Percentiles rank a stretch among this genome's conserved stretches.
These are phyloP conservation scores for Corvus moneduloides DNA, from an alignment of 2,113 vertebrate genomes.

Conservation along the genomic window DNA sequence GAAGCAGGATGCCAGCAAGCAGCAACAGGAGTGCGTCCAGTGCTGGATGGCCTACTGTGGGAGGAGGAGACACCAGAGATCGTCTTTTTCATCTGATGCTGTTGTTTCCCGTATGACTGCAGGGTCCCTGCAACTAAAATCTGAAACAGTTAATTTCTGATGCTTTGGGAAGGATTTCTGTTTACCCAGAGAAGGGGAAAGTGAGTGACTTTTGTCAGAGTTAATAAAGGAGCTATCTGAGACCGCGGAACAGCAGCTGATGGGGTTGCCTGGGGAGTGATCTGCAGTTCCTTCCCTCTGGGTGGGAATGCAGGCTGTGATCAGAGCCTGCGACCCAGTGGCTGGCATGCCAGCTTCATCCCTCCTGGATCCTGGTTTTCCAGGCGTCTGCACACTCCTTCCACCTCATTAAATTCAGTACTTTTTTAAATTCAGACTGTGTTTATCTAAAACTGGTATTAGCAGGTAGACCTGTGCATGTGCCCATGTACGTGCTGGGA, in stretches of 20 bases:
- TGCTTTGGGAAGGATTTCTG: not conserved
- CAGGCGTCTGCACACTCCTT: not conserved
- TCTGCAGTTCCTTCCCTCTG: not conserved
- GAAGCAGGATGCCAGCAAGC: not conserved
- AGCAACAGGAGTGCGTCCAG: not conserved
- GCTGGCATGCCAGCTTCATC: not conserved
- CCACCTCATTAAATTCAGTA: not conserved
- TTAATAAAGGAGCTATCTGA: not conserved
- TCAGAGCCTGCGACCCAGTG: not conserved
- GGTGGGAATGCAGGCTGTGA: not conserved
- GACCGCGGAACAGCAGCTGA: accelerated
- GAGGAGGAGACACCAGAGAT: not conserved
- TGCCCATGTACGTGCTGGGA: accelerated
- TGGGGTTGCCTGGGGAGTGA: not conserved
- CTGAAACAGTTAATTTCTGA: not conserved
- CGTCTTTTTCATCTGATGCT: not conserved
- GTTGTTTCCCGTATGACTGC: not conserved
- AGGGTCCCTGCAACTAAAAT: not conserved
- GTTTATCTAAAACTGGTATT: not conserved
- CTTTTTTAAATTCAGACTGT: not conserved
- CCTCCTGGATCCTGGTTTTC: not conserved
- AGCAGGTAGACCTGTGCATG: not conserved
- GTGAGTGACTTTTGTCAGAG: not conserved
- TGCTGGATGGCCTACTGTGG: not conserved
- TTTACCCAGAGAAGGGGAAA: not conserved